Evolutionary conservation across 2,888 invertebrate genomes (phyloP).

Genomic region (Peribatodes rhomboidaria): DNA sequence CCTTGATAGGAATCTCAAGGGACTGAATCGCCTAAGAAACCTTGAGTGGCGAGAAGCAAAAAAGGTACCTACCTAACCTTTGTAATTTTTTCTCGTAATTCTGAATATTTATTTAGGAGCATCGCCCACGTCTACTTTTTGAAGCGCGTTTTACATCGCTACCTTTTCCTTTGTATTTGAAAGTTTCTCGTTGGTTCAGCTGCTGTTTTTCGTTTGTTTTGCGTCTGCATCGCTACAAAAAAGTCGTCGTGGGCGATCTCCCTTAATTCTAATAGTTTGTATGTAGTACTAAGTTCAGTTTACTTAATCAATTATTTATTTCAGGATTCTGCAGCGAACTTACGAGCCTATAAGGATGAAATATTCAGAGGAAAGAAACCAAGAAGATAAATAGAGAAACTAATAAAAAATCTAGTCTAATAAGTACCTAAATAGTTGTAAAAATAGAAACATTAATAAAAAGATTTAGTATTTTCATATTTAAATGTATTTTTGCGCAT

Average conservation of each 20-base stretch:
- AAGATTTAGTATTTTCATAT: neutral
- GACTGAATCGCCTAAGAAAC: slow-evolving; percentile 75
- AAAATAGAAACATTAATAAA: slow-evolving; percentile 18
- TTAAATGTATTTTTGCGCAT: neutral
- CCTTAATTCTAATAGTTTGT: too few species aligned
- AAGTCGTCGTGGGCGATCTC: too few species aligned
- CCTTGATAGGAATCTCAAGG: slow-evolving; percentile 80
- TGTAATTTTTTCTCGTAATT: too few species aligned
- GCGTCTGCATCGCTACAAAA: too few species aligned
- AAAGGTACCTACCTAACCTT: slow-evolving; percentile 64
- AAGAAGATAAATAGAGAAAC: slow-evolving; percentile 56
- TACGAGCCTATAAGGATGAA: slow-evolving; percentile 76
- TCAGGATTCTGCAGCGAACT: slow-evolving; percentile 78
- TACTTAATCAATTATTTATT: slow-evolving; percentile 45
- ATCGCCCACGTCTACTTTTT: too few species aligned
- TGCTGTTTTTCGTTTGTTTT: too few species aligned
- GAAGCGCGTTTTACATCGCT: too few species aligned
- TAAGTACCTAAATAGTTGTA: slow-evolving; percentile 26
- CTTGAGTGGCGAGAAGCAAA: slow-evolving; percentile 83
- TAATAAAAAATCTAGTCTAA: slow-evolving; percentile 28
- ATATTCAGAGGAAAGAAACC: slow-evolving; percentile 71
- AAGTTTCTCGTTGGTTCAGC: too few species aligned
- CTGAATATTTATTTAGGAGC: too few species aligned
- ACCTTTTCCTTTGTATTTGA: too few species aligned
- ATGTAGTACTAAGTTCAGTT: too few species aligned